Base-by-base conservation (phyloP, 2,888 invertebrate species). In the Ectemnius cavifrons region DNA sequence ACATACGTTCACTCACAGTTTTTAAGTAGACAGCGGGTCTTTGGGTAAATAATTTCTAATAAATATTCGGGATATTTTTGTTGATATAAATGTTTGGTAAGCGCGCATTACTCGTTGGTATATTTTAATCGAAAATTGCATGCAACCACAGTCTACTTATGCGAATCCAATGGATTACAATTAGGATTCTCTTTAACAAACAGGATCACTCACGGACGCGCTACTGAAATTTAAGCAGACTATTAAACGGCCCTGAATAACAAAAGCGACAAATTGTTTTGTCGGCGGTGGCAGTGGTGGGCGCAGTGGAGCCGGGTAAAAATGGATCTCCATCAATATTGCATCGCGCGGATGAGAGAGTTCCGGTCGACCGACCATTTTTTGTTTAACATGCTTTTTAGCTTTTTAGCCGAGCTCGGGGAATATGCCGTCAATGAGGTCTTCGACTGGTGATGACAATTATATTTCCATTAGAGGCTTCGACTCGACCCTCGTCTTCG, bases 401-500 rank as follows among this genome's bases (percentile, higher is more conserved):
- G 5, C 23, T 59, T 64, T 18, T 37, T 37, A 37, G 8, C 37
- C 37, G 37, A 61, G 69, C 67, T 58, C 46, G 57, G 52, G 49
- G 46, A 18, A 23, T 37, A 46, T n/a, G 64, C 58, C 59, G 61
- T 20, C 66, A 66, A 73, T 63, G 66, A 78, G 72, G 62, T 70
- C 73, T 49, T 71, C 73, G 75, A 81, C 71, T 63, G 67, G 56
- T 52, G 73, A 80, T 80, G 80, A 87, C 85, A 84, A 87, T 87
- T 87, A 87, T 87, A 86, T 86, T 81, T 86, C 85, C 87, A 87
- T 87, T 86, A 87, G 85, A 78, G 79, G 75, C 73, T 78, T 79
- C 63, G 78, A 72, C 72, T 71, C 73, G 71, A 76, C 81, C 80
- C 83, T 37, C 37, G 37, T 37, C 37, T 81, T 86, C 81, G 78